A percentile compares a stretch with the other conserved stretches of the same genome.
Conservation (phyloP, 2,888 invertebrate species). For the Pristionchus exspectatus region DNA sequence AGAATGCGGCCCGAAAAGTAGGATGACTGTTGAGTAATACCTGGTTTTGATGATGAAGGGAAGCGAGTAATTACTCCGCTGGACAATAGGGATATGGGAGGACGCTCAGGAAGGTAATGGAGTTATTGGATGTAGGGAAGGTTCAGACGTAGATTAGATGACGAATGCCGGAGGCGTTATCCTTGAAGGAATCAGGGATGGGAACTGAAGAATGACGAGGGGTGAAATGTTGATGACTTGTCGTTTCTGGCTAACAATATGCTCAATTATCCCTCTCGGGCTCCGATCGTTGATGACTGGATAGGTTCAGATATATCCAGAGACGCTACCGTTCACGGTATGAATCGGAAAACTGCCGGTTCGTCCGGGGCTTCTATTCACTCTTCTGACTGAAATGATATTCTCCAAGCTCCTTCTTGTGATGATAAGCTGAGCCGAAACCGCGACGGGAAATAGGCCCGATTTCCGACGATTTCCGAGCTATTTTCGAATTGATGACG, state of each 20-base stretch:
- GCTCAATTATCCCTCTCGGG: too few relatives aligned
- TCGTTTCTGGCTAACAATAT: too few relatives aligned
- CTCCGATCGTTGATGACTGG: too few relatives aligned
- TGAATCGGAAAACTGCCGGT: neutral
- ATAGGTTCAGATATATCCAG: too few relatives aligned
- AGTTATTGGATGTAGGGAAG: neutral
- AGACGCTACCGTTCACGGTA: neutral
- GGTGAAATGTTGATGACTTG: too few relatives aligned
- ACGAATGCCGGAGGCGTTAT: too few relatives aligned
- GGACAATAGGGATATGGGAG: too few relatives aligned
- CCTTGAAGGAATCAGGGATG: too few relatives aligned
- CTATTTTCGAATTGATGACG: constrained; percentile 13
- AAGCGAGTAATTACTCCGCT: too few relatives aligned
- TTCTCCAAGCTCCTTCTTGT: neutral
- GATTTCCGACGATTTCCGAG: neutral
- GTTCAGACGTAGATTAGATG: neutral
- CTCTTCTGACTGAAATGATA: neutral
- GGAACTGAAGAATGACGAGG: too few relatives aligned
- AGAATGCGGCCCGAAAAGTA: neutral
- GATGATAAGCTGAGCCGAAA: neutral
- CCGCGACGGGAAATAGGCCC: neutral
- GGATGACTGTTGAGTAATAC: neutral
- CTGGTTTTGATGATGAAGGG: too few relatives aligned
- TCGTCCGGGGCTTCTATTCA: neutral
- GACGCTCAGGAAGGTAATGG: neutral